Base-by-base conservation (phyloP, 2,797 vertebrate genomes). In the Dicrostonyx torquatus region DNA sequence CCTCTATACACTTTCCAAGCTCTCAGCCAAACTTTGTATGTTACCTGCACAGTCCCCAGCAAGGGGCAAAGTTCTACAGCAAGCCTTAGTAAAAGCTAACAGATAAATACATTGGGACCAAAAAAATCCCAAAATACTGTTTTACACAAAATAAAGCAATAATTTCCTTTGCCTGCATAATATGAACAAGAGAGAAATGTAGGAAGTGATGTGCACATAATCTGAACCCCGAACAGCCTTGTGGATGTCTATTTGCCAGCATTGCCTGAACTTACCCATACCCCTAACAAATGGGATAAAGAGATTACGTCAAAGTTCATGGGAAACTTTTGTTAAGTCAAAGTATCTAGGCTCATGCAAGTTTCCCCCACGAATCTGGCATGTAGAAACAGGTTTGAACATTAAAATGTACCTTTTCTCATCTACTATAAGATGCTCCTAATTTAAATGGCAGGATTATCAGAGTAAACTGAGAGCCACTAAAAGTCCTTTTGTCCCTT, bases 1-100 rank as follows among this genome's bases (percentile, higher is more conserved):
- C 50, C 86, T 96, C 94, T 73, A 95, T 95, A 95, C 96, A 95
- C 97, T 98, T 98, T 98, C 98, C 98, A 98, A 97, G 98, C 98
- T 97, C 97, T 87, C 68, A 85, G 98, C 97, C 98, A 98, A 98
- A 95, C 93, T 96, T 92, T 94, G 94, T 95, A 91, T 97, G 98
- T 97, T 97, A 96, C 97, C 97, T 97, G 93, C 94, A 94, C 84
- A 82, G 78, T 96, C 91, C 92, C 89, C 77, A 87, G 95, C 95
- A 64, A 95, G 94, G 97, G 84, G 37, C 83, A 90, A 91, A 76
- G 92, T 89, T 97, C 75, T 91, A 91, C 75, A 88, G 87, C 75
- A 88, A 92, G 58, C 37, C 83, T 95, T 97, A 93, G 53, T 82
- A 96, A 98, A 58, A 83, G 85, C 20, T 45, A 53, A 64, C 37